Base-by-base conservation (phyloP, 2,888 invertebrate genomes). In the Danaus chrysippus region DNA sequence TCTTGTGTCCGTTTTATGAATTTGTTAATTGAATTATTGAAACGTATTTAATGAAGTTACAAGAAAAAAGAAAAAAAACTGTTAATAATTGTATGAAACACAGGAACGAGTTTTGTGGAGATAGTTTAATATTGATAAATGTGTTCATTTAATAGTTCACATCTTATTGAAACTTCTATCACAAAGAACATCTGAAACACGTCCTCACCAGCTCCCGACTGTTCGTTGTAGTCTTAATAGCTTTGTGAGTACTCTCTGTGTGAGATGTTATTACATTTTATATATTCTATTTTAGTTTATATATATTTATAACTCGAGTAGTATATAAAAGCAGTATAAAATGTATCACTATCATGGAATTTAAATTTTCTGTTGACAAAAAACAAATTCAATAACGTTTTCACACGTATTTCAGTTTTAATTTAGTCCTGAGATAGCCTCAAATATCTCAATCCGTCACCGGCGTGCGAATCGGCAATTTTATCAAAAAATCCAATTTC, bases 401-500 rank as follows among this genome's bases (percentile, higher is more conserved):
- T 44, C 46, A 42, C 52, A 23, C 52, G 12, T 58, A 15, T 10
- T 62, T 52, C 60, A 49, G 54, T 62, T 52, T 64, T 57, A 59
- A 67, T 61, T 64, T 41, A 49, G 43, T 56, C 41, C 15, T 55
- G 56, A 62, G 56, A 59, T 49, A 62, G 42, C 58, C 60, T 42
- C 63, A 62, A 61, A 59, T 62, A 62, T 62, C 55, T 59, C 61
- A 46, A 42, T 52, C 54, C 61, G 61, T 66, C 63, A 57, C 42
- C 63, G 56, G 42, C 41, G 42, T 17, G 58, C 59, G 57, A 59
- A 63, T 65, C 63, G 61, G 44, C 61, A 63, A 58, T 67, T 65
- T 63, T 63, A 67, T 67, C 67, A 62, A 60, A 67, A 67, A 67
- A 67, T 62, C 60, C 67, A 65, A 67, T 67, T 67, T 67, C 65